phyloP scores from a whole-genome alignment of 2,113 vertebrate genomes.

The Calcarius ornatus region DNA sequence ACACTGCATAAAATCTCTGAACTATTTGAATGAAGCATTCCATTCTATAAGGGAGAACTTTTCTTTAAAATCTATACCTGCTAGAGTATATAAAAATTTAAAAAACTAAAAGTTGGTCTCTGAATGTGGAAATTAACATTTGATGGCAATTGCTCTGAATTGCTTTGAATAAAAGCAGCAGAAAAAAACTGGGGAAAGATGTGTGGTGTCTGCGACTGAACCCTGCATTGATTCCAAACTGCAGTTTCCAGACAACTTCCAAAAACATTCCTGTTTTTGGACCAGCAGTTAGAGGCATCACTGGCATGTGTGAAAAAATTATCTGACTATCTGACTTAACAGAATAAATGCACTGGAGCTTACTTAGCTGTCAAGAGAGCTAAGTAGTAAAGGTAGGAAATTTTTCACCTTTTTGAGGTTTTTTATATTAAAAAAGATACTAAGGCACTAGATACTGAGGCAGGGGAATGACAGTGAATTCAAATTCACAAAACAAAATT shows the following conservation, averaged over 20 bases:
- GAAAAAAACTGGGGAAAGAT: neutral
- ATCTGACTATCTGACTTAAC: neutral
- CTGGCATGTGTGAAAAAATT: neutral
- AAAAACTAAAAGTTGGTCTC: neutral
- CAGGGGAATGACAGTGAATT: neutral
- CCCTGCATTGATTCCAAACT: neutral
- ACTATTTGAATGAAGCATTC: neutral
- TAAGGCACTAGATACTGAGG: neutral
- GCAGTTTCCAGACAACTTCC: neutral
- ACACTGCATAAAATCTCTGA: neutral
- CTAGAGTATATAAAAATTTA: neutral
- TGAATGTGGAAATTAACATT: neutral
- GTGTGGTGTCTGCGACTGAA: neutral
- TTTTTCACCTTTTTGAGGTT: neutral
- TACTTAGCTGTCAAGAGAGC: neutral
- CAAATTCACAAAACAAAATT: neutral
- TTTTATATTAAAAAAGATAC: neutral
- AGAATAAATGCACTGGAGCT: neutral
- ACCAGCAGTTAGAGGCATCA: neutral
- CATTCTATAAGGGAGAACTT: neutral
- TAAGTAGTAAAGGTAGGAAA: neutral
- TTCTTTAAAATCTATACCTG: neutral
- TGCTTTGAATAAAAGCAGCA: neutral
- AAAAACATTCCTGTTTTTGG: neutral
- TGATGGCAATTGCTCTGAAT: neutral